phyloP scores from a whole-genome alignment of 2,113 vertebrate genomes.

The Erythrocebus patas region DNA sequence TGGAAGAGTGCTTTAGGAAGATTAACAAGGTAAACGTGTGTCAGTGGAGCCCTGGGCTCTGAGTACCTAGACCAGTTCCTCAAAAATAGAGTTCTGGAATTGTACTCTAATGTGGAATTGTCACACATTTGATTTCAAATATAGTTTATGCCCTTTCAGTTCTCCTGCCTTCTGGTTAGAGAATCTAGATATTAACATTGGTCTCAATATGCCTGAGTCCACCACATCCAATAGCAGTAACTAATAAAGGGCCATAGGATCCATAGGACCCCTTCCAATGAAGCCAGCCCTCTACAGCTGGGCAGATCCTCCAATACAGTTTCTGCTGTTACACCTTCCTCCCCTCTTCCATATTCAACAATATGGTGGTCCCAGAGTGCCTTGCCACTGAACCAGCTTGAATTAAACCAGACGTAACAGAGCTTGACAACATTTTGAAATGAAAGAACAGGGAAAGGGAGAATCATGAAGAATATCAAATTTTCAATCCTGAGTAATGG shows the following conservation, averaged over 20 bases:
- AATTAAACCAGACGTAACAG: background rate
- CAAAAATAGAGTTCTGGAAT: background rate
- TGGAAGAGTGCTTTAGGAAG: background rate
- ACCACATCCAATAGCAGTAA: background rate
- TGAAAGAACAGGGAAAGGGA: background rate
- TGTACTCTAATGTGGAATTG: background rate
- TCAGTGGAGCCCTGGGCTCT: background rate
- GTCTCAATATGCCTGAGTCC: background rate
- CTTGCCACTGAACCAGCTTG: background rate
- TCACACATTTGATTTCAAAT: background rate
- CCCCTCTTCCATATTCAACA: background rate
- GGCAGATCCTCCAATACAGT: background rate
- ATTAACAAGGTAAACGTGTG: background rate
- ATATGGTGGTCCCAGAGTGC: background rate
- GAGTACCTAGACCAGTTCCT: background rate
- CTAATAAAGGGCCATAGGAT: background rate
- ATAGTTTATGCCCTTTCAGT: background rate
- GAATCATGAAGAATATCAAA: background rate
- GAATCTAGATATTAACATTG: background rate
- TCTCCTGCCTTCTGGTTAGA: background rate
- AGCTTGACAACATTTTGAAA: background rate
- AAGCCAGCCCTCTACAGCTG: background rate
- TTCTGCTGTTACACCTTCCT: background rate
- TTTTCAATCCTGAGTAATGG: background rate
- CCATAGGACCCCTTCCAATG: background rate